Conservation (phyloP, 2,888 invertebrate genomes). For the Scelioninae gen. 2 region DNA sequence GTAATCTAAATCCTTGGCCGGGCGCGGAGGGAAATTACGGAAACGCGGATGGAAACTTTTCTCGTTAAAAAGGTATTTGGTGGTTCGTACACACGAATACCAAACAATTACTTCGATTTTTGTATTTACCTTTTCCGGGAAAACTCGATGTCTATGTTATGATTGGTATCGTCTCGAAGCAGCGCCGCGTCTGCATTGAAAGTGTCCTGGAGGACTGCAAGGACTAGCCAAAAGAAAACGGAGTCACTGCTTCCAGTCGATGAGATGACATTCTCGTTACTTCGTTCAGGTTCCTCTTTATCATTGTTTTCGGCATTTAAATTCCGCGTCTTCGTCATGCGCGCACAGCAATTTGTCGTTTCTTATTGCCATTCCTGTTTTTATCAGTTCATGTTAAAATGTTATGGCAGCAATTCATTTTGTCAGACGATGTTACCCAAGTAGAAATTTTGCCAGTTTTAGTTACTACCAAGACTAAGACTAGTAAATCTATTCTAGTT, state of each 20-base stretch:
- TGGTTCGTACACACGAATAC: constrained; percentile 50
- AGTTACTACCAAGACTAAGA: no score
- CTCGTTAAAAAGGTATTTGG: constrained; percentile 64
- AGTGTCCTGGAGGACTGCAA: background rate
- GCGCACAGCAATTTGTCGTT: no score
- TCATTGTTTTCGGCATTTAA: no score
- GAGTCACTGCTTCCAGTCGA: constrained; percentile 10
- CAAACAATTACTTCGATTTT: constrained; percentile 51
- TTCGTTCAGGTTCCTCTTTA: background rate
- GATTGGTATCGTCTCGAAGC: constrained; percentile 27
- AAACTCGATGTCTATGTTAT: constrained; percentile 31
- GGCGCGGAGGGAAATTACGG: constrained; percentile 63
- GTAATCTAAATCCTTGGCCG: constrained; percentile 64
- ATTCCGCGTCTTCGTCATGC: no score
- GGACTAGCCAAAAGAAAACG: background rate
- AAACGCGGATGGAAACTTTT: constrained; percentile 65
- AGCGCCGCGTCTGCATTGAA: constrained; percentile 12
- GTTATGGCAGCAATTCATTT: no score
- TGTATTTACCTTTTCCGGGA: constrained; percentile 36
- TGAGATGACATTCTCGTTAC: background rate
- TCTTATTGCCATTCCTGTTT: no score
- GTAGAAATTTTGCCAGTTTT: no score
- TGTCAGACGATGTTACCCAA: no score
- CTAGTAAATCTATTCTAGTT: no score
- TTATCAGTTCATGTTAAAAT: no score